Conservation (phyloP, 2,113 vertebrate species). For the Morone chrysops region DNA sequence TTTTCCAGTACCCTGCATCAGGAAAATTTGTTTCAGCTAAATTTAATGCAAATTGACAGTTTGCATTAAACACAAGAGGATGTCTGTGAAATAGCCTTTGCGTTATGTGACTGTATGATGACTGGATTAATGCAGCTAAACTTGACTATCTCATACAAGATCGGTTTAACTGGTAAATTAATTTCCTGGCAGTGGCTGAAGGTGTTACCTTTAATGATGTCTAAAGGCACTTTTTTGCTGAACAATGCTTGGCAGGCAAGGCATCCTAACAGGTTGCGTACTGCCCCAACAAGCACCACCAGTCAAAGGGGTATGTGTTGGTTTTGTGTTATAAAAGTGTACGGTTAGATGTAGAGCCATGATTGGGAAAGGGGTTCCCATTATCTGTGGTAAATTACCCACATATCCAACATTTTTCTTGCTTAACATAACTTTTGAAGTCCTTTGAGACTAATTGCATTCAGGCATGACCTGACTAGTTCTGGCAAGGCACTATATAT, state of each 20-base stretch:
- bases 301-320: background rate
- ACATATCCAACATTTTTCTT: background rate
- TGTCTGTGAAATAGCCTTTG: background rate
- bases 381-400: background rate
- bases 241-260: background rate
- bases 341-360: background rate
- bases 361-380: background rate
- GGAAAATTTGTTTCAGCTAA: background rate
- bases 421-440: background rate
- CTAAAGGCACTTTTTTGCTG: conserved; percentile 10
- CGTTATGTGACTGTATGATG: background rate
- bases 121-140: conserved; percentile 16
- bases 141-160: background rate
- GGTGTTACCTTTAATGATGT: conserved; percentile 23
- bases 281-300: background rate
- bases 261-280: background rate
- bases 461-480: background rate
- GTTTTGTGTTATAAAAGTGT: background rate
- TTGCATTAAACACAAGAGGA: background rate
- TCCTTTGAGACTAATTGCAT: background rate
- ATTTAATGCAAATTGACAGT: background rate
- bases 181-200: conserved; percentile 11
- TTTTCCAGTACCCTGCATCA: background rate
- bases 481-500: background rate
- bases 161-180: conserved; percentile 9